phyloP scores from a whole-genome alignment of 2,888 invertebrate genomes.

The Asteroscopus sphinx region DNA sequence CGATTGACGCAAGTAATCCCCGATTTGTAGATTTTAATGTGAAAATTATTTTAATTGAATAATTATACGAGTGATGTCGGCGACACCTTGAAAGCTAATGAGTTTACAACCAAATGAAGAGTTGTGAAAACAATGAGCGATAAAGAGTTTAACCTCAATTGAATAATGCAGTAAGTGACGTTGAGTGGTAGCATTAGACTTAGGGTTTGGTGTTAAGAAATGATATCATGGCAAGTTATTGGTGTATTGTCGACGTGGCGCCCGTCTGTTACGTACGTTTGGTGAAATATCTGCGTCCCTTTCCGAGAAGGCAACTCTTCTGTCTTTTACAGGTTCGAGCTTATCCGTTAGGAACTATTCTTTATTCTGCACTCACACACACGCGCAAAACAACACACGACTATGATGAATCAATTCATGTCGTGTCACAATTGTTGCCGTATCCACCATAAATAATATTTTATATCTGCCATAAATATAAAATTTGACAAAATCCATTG shows the following conservation, averaged over 20 bases:
- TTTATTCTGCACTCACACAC: no score
- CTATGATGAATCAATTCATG: no score
- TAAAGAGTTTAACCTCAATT: slow-evolving; percentile 33
- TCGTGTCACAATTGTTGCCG: no score
- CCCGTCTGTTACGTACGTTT: background rate
- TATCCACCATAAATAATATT: no score
- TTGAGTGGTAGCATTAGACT: background rate
- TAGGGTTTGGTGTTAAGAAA: background rate
- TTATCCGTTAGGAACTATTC: no score
- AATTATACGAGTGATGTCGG: slow-evolving; percentile 42
- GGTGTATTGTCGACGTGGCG: background rate
- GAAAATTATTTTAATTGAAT: slow-evolving; percentile 56
- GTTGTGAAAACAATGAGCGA: slow-evolving; percentile 51
- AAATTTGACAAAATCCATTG: no score
- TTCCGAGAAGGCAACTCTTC: no score
- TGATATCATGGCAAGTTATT: background rate
- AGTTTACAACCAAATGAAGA: slow-evolving; percentile 52
- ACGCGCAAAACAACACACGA: no score
- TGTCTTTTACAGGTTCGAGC: no score
- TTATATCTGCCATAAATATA: no score
- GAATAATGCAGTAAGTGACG: slow-evolving; percentile 36
- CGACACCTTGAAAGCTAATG: slow-evolving; percentile 55
- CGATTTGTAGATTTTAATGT: slow-evolving; percentile 46
- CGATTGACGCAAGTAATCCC: slow-evolving; percentile 49
- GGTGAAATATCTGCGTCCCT: no score